Evolutionary conservation across 2,797 vertebrate species (phyloP), one percentile per base, ranked within the genome.

Genomic region (Momotus momota): DNA sequence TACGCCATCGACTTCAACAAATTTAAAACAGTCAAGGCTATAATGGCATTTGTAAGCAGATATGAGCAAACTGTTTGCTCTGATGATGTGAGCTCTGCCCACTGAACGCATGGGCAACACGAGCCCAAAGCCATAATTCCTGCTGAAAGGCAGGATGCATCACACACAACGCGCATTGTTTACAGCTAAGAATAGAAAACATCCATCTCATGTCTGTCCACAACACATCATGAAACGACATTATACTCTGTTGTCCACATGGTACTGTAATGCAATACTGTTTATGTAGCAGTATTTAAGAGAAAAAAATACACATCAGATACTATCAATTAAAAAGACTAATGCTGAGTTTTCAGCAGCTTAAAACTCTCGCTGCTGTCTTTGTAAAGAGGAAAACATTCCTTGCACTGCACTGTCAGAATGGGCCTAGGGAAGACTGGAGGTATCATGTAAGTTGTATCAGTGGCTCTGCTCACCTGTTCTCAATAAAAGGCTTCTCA

Each of bases 381-480:
- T 43, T 65, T 15, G 7, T 26, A 9, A 46, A 40, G 5, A 57
- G 20, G 8, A 65, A 61, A 79, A 9, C 4, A 45, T 19, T 31
- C 14, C 22, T 48, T 14, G 14, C 14, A 5, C 12, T 58, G 29
- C 54, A 45, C 4, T 23, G 1, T 17, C 41, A 54, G 17, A 58
- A 33, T 3, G 4, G 2, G 3, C 10, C 51, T 15, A 81, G 13
- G 14, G 60, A 45, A 23, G 11, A 15, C 20, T 54, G 22, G 33
- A 46, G 9, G 7, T 12, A 14, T 8, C 20, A 10, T 0, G 1
- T 5, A n/a, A 21, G 16, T 21, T 27, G 1, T n/a, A 21, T 9
- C 33, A 55, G 19, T 12, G 16, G 7, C 29, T 71, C 33, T 54
- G 45, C 48, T 69, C 62, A 51, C 13, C 38, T 81, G 14, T 3